Evolutionary conservation across 2,113 vertebrate species (phyloP).

Genomic region (Marmota monax): DNA sequence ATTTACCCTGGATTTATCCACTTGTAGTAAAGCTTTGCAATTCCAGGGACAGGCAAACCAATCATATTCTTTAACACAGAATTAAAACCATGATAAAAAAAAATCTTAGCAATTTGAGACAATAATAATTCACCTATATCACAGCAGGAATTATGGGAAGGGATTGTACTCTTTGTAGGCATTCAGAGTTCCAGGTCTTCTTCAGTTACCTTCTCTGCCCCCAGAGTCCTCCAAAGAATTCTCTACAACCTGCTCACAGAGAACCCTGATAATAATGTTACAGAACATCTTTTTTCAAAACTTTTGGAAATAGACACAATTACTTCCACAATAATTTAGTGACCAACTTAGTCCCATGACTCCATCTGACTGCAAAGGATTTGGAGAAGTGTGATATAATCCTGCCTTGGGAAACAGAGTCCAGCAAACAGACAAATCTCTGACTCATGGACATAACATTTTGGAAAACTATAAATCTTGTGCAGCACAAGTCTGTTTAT

Average conservation of each 20-base stretch:
- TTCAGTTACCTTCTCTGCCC: neutral
- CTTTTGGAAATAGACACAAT: neutral
- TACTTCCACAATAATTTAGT: neutral
- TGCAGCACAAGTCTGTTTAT: neutral
- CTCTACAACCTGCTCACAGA: neutral
- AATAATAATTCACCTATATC: neutral
- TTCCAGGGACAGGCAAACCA: neutral
- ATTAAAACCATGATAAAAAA: neutral
- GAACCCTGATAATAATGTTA: neutral
- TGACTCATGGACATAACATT: neutral
- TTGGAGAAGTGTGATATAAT: neutral
- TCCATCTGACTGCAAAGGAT: neutral
- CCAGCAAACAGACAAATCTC: neutral
- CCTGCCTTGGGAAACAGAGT: neutral
- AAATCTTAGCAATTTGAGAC: neutral
- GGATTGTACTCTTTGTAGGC: rapidly evolving
- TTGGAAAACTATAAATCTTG: neutral
- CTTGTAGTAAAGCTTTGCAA: neutral
- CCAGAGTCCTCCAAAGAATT: neutral
- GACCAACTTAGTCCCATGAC: neutral
- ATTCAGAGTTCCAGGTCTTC: too few species aligned
- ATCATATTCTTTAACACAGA: neutral
- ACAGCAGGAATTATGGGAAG: neutral
- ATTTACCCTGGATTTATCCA: neutral
- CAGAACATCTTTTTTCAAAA: neutral